A percentile compares a stretch with the other conserved stretches of the same genome.
Conservation (phyloP, 2,113 vertebrate species). For the Thymallus thymallus region DNA sequence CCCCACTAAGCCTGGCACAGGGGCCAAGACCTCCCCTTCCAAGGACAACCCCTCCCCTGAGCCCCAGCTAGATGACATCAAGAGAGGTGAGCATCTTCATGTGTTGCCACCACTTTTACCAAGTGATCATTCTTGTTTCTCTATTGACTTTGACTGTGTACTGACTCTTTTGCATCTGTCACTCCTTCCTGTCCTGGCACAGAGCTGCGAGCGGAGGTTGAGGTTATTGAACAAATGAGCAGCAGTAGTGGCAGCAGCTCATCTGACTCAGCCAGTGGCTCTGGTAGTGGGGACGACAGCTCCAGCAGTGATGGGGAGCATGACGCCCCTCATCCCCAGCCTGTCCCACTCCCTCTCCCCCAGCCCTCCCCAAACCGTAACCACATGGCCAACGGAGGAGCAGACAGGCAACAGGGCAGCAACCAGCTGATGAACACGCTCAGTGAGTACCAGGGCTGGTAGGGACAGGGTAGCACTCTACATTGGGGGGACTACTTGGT, state of each 20-base stretch:
- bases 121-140: too few relatives aligned
- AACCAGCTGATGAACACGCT: constrained; percentile 95
- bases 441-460: constrained; percentile 75
- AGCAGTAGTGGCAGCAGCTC: constrained; percentile 93
- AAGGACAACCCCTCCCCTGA: constrained; percentile 98
- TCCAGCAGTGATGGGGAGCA: constrained; percentile 86
- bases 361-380: constrained; percentile 75
- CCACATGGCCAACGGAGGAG: constrained; percentile 78
- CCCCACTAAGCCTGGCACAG: constrained; percentile 82
- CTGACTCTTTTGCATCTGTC: background rate
- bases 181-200: constrained; percentile 21
- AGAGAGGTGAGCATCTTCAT: constrained; percentile 86
- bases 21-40: constrained; percentile 87
- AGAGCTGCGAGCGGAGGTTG: constrained; percentile 96
- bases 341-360: background rate
- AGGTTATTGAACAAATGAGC: constrained; percentile 99
- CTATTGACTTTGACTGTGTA: background rate
- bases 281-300: constrained; percentile 87
- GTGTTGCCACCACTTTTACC: background rate
- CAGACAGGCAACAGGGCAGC: constrained; percentile 81
- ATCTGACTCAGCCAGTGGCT: constrained; percentile 88
- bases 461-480: background rate
- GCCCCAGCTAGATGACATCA: constrained; percentile 96
- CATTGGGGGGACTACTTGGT: constrained; percentile 34
- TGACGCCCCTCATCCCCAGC: constrained; percentile 54